phyloP scores from a whole-genome alignment of 2,797 vertebrate species.

The Falco novaeseelandiae region DNA sequence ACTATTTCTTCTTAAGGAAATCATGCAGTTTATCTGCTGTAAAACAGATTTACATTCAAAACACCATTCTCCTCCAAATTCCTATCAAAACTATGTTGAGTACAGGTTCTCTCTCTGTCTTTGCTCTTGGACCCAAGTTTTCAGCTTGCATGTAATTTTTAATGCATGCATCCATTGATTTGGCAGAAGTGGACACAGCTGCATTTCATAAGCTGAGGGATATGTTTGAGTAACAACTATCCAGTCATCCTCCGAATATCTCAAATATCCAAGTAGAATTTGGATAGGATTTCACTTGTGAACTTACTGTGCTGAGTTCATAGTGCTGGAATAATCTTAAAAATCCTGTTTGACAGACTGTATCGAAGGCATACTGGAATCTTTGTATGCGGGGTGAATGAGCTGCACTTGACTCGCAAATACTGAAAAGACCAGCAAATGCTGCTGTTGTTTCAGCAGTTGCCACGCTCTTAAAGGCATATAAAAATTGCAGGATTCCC shows the following conservation, averaged over 20 bases:
- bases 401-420: not conserved
- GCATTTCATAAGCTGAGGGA: not conserved
- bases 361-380: not conserved
- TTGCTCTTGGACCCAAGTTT: not conserved
- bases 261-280: not conserved
- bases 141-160: not conserved
- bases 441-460: not conserved
- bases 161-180: not conserved
- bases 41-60: not conserved
- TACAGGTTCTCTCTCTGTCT: not conserved
- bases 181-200: not conserved
- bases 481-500: not conserved
- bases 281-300: slow-evolving; percentile 1
- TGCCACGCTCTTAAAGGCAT: not conserved
- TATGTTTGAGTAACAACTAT: slow-evolving; percentile 1
- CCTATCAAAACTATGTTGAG: accelerated
- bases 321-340: not conserved
- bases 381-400: accelerated
- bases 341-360: not conserved
- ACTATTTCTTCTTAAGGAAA: too few relatives aligned
- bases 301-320: not conserved
- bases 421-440: not conserved
- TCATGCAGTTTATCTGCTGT: too few relatives aligned
- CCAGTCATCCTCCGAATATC: not conserved
- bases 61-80: not conserved